Evolutionary conservation across 2,113 vertebrate genomes (phyloP), one percentile per base, ranked within the genome.

Genomic region (Tinamus guttatus): DNA sequence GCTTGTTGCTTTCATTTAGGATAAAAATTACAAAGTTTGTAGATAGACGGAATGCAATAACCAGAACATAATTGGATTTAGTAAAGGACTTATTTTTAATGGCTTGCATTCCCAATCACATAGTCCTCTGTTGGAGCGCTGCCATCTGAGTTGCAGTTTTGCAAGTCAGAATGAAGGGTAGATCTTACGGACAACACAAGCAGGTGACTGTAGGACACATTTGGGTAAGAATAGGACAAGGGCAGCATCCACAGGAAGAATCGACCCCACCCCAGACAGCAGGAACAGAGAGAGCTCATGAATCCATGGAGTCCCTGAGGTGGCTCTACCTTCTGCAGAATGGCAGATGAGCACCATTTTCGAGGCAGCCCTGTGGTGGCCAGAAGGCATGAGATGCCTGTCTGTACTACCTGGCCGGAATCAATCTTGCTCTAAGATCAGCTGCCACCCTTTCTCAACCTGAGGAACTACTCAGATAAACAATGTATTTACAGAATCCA

Each of bases 261-360:
- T 25, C 34, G 28, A 38, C 34, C 51, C n/a, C 25, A 71, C 12
- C 24, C 36, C 34, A 52, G 38, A 28, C 47, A 71, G 69, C 34
- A 52, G 69, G 69, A 52, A 38, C 49, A 43, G 40, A 28, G 28
- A 28, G 40, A 43, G 63, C 8, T 84, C 7, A n/a, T 8, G 16
- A 71, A 40, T 24, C 24, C 11, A n/a, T 10, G n/a, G 11, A 65
- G 13, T n/a, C 32, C 8, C 2, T 36, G 24, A 51, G 13, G 38
- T 2, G 32, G 5, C 36, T 79, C 8, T 28, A 27, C 2, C n/a
- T 9, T 75, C 45, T 1, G 0, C 6, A 2, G 0, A 5, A 32
- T 8, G 24, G 59, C 40, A 75, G 30, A 40, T 70, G 36, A 76
- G 9, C n/a, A 30, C 79, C 79, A 3, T n/a, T 54, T 27, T 30